Evolutionary conservation across 2,888 invertebrate genomes (phyloP), one percentile per base, ranked within the genome.

Genomic region (Boloria euphrosyne): DNA sequence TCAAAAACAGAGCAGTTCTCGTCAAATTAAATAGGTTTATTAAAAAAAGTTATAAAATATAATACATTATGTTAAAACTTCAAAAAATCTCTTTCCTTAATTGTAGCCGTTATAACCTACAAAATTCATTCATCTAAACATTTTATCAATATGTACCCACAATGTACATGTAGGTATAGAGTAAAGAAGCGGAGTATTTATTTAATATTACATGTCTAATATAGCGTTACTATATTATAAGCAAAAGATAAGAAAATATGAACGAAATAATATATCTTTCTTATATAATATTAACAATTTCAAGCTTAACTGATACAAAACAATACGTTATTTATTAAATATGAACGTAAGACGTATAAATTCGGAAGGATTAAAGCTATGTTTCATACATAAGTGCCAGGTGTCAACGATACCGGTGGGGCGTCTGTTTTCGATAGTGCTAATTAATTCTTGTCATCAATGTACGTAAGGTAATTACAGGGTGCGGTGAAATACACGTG

Each of bases 371-470:
- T 57, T 57, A 57, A 46, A 57, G 46, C 46, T 57, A 57, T 62
- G 57, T 52, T 66, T 46, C 47, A 57, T 51, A 59, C 57, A 57
- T 70, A 65, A 61, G 62, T 65, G 60, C 60, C 59, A 61, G 65
- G 67, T 69, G 72, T 71, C 69, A 71, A 65, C 60, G 61, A 64
- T 66, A 64, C 65, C 50, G 62, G 43, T 58, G 64, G 50, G 68
- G 67, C 71, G 75, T 75, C 80, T 83, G 83, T 80, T 83, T 83
- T 81, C 80, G 80, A 85, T 86, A 79, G 79, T 77, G 80, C 82
- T 83, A 83, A 86, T 86, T 85, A 85, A 83, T 85, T 81, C 80
- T 78, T 79, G 81, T 82, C 79, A 82, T 80, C 80, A 77, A 69
- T 78, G 77, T 80, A 83, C 81, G 76, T 76, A 74, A 79, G 79